Percentiles rank a stretch among this genome's conserved stretches.
phyloP scores from a whole-genome alignment of 2,113 vertebrate species.

The Mustela nigripes region DNA sequence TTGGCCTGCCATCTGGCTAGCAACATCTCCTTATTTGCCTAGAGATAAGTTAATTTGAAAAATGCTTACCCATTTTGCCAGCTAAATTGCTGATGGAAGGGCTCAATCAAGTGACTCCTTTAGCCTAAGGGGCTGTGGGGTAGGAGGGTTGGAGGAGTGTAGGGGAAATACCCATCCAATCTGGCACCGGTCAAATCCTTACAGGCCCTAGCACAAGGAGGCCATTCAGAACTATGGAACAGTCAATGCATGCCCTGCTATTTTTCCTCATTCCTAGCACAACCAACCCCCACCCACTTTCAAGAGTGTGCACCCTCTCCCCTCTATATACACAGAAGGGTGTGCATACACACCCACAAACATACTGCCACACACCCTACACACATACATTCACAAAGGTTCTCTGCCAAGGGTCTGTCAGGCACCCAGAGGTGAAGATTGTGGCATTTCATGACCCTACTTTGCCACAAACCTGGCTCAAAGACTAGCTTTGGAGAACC shows the following conservation, averaged over 20 bases:
- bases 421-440: constrained; percentile 41
- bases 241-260: not conserved
- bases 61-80: constrained; percentile 23
- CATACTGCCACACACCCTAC: constrained; percentile 51
- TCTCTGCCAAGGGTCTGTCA: constrained; percentile 59
- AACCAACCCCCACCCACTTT: constrained; percentile 37
- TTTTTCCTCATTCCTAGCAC: constrained; percentile 60
- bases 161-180: not conserved
- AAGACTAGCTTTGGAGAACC: constrained; percentile 35
- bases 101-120: not conserved
- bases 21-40: constrained; percentile 50
- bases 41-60: constrained; percentile 64
- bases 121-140: not conserved
- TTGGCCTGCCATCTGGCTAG: constrained; percentile 64
- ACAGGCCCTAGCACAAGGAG: constrained; percentile 17
- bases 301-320: not conserved
- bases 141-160: not conserved
- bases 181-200: constrained; percentile 43
- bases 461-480: constrained; percentile 50
- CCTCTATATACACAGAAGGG: not conserved
- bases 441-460: constrained; percentile 44
- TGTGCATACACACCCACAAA: constrained; percentile 25
- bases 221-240: constrained; percentile 39
- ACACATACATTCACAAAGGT: constrained; percentile 36
- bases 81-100: constrained; percentile 38